These are phyloP conservation scores for Melieria picta DNA, from an alignment of 2,888 invertebrate genomes.

Conservation along the genomic window DNA sequence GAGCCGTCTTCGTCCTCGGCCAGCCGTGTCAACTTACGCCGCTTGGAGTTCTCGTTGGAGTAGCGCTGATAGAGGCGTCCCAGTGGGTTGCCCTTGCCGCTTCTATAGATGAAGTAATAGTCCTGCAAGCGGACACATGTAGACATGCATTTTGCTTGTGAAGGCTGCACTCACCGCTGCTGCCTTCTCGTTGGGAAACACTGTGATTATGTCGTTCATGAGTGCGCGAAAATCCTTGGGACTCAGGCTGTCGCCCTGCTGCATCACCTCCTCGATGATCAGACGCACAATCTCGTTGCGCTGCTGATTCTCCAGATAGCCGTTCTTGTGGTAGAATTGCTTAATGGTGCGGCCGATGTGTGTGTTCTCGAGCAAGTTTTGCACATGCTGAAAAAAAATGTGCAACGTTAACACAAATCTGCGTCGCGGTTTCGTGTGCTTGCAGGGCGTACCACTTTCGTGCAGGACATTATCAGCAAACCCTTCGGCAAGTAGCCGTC, in stretches of 20 bases:
- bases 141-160: conserved; percentile 1
- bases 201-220: conserved; percentile 38
- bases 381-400: conserved; percentile 36
- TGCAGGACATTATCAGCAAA: conserved; percentile 19
- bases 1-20: conserved; percentile 18
- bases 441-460: conserved; percentile 17
- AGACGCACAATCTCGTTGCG: conserved; percentile 44
- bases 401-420: too few species aligned
- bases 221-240: conserved; percentile 41
- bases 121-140: conserved; percentile 28
- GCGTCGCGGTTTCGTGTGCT: too few species aligned
- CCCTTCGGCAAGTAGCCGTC: conserved; percentile 6
- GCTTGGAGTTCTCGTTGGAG: conserved; percentile 24
- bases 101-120: conserved; percentile 44
- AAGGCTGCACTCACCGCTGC: conserved; percentile 36
- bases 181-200: conserved; percentile 44
- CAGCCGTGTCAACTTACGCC: conserved; percentile 15
- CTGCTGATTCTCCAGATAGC: conserved; percentile 41
- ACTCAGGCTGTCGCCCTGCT: conserved; percentile 39
- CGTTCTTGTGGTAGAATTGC: conserved; percentile 40
- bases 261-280: conserved; percentile 41
- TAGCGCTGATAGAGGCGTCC: conserved; percentile 45
- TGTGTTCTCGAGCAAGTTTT: conserved; percentile 36
- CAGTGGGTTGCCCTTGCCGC: conserved; percentile 43
- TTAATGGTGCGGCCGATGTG: conserved; percentile 39